phyloP scores from a whole-genome alignment of 2,797 vertebrate species.

The Pelobates cultripes region DNA sequence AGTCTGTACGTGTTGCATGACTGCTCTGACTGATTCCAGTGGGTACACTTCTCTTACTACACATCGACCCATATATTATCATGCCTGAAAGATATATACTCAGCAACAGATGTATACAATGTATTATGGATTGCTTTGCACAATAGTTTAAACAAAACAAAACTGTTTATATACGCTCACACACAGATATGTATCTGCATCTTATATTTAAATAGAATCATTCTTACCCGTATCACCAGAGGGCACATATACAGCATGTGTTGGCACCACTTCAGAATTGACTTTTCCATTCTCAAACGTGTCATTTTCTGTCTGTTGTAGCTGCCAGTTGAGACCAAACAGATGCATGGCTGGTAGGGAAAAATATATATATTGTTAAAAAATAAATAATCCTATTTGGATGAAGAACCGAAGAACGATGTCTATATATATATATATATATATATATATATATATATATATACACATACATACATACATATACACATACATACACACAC shows the following conservation, averaged over 20 bases:
- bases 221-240: slow-evolving; percentile 89
- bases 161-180: too few species aligned
- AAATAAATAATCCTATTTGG: slow-evolving; percentile 56
- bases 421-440: not conserved
- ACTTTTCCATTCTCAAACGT: slow-evolving; percentile 95
- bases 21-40: not conserved
- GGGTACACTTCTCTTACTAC: not conserved
- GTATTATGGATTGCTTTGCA: not conserved
- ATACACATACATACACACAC: too few species aligned
- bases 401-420: slow-evolving; percentile 5
- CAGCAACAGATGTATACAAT: not conserved
- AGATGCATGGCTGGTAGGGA: slow-evolving; percentile 91
- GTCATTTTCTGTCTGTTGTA: slow-evolving; percentile 94
- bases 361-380: slow-evolving; percentile 59
- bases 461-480: too few species aligned
- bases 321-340: slow-evolving; percentile 98
- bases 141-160: not conserved
- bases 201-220: slow-evolving; percentile 2
- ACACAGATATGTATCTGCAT: not conserved
- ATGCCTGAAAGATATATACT: not conserved
- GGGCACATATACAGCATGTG: slow-evolving; percentile 85
- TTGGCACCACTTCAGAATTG: slow-evolving; percentile 86
- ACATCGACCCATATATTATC: not conserved
- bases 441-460: too few species aligned
- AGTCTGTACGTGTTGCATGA: not conserved